Evolutionary conservation across 1,140 invertebrate genomes (phyloP), one percentile per base, ranked within the genome.

Genomic region (Psix sp.): DNA sequence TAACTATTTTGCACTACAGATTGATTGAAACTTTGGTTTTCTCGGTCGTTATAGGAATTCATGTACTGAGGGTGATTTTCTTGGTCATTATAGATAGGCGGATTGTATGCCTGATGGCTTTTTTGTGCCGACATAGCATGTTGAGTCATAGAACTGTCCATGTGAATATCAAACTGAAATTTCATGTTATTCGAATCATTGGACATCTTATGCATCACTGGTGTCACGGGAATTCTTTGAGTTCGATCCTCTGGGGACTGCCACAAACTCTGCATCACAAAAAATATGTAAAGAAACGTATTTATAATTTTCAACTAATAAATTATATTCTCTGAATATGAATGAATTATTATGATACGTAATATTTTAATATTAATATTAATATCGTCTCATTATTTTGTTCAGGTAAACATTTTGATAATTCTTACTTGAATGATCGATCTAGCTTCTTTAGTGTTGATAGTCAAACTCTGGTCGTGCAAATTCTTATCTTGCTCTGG

Each of bases 371-470:
- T n/a, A n/a, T n/a, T n/a, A n/a, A n/a, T n/a, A n/a, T n/a, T 24
- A 4, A 4, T 24, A 7, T 24, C 21, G 7, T 24, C 7, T 24
- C 7, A 24, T 7, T 24, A 24, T 4, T 4, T 24, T 3, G 21
- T 24, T 7, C 21, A 10, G 5, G 5, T 10, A 33, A 33, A 7
- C 29, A 33, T 5, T 9, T 24, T 18, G 6, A 33, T 18, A 26
- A 38, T 24, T 36, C 15, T 10, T 7, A 49, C 70, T 49, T 86
- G 84, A 4, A 87, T 82, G 1, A 81, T 82, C 1, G 84, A 84
- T 51, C 85, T 79, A 3, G 86, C 90, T 74, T 91, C 90, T 54
- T 90, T 91, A 0, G 90, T 91, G 57, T 91, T 90, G 1, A 90
- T 88, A 17, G 90, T 91, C 26, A 91, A 86, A 48, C 84, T 86